phyloP scores from a whole-genome alignment of 1,140 invertebrate genomes.

The Lerema accius region DNA sequence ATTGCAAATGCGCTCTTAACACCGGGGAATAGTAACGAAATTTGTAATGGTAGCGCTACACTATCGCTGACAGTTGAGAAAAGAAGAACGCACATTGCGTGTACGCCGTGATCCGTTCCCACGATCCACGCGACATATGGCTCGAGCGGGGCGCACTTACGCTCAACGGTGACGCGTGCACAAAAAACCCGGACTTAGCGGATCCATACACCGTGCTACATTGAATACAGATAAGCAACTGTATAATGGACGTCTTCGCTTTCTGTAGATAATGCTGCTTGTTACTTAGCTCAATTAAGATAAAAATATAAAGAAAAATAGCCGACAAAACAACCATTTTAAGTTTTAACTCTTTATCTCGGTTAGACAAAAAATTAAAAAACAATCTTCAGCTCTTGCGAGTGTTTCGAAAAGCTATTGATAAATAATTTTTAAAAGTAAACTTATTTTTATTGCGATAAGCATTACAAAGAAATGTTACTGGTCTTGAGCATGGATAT shows the following conservation, averaged over 20 bases:
- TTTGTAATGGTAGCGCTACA: conserved; percentile 35
- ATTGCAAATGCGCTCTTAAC: conserved; percentile 34
- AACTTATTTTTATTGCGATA: not conserved
- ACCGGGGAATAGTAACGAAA: conserved; percentile 43
- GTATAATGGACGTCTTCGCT: conserved; percentile 41
- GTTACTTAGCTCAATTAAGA: conserved; percentile 32
- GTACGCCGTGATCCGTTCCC: conserved; percentile 66
- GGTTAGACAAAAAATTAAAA: not conserved
- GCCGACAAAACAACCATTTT: not conserved
- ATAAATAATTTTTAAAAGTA: not conserved
- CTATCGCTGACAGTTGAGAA: conserved; percentile 60
- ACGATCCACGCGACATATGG: conserved; percentile 79
- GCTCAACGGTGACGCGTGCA: conserved; percentile 73
- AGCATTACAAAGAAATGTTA: not conserved
- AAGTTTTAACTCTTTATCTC: conserved; percentile 1
- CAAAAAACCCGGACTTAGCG: conserved; percentile 75
- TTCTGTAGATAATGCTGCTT: conserved; percentile 36
- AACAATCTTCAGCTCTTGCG: not conserved
- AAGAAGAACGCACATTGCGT: conserved; percentile 71
- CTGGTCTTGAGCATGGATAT: not conserved
- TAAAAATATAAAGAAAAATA: conserved; percentile 9
- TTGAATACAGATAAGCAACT: conserved; percentile 51
- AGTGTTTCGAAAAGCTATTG: not conserved
- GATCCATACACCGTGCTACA: conserved; percentile 58
- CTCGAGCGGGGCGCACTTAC: conserved; percentile 72